These are phyloP conservation scores for Linnaemya vulpina DNA, from an alignment of 2,888 invertebrate genomes.

Conservation along the genomic window DNA sequence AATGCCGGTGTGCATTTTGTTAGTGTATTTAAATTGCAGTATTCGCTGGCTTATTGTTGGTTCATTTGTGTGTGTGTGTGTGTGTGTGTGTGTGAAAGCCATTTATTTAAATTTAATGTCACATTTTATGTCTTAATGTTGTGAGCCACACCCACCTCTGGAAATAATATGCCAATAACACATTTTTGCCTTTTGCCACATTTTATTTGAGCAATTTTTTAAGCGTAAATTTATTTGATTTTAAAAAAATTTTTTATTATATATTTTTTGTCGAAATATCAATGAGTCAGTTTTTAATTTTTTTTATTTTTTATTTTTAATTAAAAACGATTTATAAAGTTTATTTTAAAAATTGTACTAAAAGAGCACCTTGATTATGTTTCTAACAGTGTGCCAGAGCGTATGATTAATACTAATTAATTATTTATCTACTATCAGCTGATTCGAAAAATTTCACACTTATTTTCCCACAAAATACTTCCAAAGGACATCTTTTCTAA, in stretches of 20 bases:
- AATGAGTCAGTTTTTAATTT: slow-evolving; percentile 2
- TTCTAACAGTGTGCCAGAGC: neutral
- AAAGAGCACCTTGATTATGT: neutral
- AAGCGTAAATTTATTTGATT: slow-evolving; percentile 25
- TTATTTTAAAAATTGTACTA: too few relatives aligned
- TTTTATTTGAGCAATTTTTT: neutral
- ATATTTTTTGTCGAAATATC: neutral
- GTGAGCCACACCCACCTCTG: slow-evolving; percentile 30
- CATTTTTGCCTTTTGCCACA: neutral
- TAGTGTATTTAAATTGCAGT: neutral
- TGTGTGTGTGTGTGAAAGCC: neutral
- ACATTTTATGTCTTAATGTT: neutral
- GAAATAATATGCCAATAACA: too few relatives aligned
- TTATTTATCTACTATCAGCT: too few relatives aligned
- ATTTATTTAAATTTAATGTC: neutral
- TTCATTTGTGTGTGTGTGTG: too few relatives aligned
- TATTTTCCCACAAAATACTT: too few relatives aligned
- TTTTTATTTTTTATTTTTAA: too few relatives aligned
- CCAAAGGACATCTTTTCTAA: too few relatives aligned
- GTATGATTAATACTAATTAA: slow-evolving; percentile 50
- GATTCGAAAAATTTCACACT: too few relatives aligned
- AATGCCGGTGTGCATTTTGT: slow-evolving; percentile 55
- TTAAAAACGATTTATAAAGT: too few relatives aligned
- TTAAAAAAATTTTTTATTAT: neutral
- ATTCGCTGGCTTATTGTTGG: neutral